These are phyloP conservation scores for Calidris pugnax DNA, from an alignment of 2,113 vertebrate genomes.

Conservation along the genomic window DNA sequence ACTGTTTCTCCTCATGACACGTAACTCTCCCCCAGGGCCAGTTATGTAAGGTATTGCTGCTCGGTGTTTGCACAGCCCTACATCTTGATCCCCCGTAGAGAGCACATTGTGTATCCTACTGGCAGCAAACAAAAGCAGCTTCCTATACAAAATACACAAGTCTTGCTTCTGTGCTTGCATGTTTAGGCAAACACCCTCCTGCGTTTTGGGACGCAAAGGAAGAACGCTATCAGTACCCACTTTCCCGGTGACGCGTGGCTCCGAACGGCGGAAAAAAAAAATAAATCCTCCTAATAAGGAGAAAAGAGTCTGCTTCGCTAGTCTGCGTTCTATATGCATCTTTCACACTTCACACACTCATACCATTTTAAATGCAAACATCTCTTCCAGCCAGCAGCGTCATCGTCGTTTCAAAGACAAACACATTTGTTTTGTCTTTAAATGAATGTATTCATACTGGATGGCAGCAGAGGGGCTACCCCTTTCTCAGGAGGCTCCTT, in stretches of 20 bases:
- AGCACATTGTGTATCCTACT: slow-evolving; percentile 48
- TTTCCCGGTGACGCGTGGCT: background rate
- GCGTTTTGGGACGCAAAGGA: background rate
- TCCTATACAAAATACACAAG: slow-evolving; percentile 58
- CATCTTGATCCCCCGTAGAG: slow-evolving; percentile 48
- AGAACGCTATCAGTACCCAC: background rate
- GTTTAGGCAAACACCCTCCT: slow-evolving; percentile 50
- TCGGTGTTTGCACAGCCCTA: slow-evolving; percentile 52
- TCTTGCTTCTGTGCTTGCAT: background rate
- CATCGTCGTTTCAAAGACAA: slow-evolving; percentile 23
- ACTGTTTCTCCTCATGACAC: slow-evolving; percentile 35
- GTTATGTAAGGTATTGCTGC: slow-evolving; percentile 54
- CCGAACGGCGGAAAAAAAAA: accelerated
- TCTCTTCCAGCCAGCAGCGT: background rate
- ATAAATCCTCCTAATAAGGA: background rate
- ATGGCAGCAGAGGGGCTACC: background rate
- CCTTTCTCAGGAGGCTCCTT: background rate
- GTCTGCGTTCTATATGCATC: background rate
- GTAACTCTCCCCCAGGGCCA: background rate
- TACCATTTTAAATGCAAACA: background rate
- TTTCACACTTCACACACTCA: background rate
- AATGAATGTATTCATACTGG: background rate
- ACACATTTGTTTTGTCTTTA: slow-evolving; percentile 28
- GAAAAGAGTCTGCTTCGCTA: background rate
- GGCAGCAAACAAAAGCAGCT: slow-evolving; percentile 54